These are phyloP conservation scores for Sycobia sp. DNA, from an alignment of 1,140 invertebrate species.

Conservation along the genomic window DNA sequence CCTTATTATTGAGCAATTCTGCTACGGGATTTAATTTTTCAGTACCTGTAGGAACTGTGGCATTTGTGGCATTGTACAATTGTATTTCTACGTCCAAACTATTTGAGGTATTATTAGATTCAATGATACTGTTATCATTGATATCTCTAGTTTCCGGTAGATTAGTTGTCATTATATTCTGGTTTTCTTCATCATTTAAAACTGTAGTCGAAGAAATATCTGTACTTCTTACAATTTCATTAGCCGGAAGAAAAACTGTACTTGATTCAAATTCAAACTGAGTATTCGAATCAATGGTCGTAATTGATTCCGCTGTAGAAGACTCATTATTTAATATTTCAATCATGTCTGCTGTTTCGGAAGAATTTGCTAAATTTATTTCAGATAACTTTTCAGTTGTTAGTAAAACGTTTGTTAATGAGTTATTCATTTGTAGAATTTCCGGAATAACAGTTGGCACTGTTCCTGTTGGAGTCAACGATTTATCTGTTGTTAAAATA, in stretches of 20 bases:
- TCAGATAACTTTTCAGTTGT: slow-evolving; percentile 9
- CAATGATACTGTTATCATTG: background rate
- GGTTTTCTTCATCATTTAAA: background rate
- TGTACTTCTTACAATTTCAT: no score
- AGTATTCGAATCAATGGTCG: background rate
- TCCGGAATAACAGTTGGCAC: background rate
- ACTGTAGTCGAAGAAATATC: no score
- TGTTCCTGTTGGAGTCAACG: background rate
- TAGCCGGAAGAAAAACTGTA: background rate
- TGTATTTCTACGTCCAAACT: slow-evolving; percentile 11
- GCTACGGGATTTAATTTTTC: slow-evolving; percentile 4
- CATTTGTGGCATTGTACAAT: slow-evolving; percentile 15
- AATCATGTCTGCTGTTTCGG: background rate
- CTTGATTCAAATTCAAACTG: background rate
- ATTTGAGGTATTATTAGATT: background rate
- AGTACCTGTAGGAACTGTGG: slow-evolving; percentile 17
- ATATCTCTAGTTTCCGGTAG: background rate
- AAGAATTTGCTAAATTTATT: background rate
- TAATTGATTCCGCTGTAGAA: background rate
- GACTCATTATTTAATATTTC: background rate
- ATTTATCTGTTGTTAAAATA: slow-evolving; percentile 14
- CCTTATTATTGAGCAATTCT: slow-evolving; percentile 10
- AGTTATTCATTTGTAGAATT: background rate
- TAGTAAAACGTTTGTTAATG: background rate
- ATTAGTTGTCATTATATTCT: background rate